Percentiles rank a stretch among this genome's conserved stretches.
Conservation (phyloP, 2,888 invertebrate species). For the Muschampia plurimacula region DNA sequence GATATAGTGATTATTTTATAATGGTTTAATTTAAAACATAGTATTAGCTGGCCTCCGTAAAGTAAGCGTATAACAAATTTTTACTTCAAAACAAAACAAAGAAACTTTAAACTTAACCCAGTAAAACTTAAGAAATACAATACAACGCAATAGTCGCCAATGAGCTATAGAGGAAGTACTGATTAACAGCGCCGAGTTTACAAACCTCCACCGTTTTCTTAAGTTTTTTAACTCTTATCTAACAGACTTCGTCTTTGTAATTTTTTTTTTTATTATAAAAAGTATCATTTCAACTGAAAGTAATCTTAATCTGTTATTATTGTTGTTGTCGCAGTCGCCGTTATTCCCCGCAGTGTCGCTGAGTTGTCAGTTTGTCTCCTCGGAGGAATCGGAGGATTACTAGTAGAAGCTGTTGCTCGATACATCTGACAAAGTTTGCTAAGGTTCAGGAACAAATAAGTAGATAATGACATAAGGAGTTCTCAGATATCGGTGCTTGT, state of each 20-base stretch:
- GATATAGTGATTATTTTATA: no score
- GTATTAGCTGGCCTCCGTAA: no score
- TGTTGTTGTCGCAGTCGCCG: slow-evolving; percentile 10
- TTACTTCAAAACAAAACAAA: background rate
- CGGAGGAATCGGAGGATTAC: background rate
- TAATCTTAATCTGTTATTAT: background rate
- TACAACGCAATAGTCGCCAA: slow-evolving; percentile 38
- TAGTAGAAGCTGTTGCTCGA: background rate
- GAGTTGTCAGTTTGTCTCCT: background rate
- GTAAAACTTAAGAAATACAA: background rate
- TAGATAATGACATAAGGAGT: background rate
- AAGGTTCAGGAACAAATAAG: background rate
- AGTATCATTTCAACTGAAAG: background rate
- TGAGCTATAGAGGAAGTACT: slow-evolving; percentile 43
- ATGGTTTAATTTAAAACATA: no score
- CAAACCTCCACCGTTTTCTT: background rate
- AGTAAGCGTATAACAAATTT: background rate
- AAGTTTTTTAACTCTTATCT: background rate
- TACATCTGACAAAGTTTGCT: background rate
- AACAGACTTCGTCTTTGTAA: background rate
- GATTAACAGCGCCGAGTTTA: slow-evolving; percentile 41
- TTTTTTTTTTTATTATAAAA: background rate
- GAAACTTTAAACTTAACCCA: background rate
- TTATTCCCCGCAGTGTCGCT: slow-evolving; percentile 11
- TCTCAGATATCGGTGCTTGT: background rate